A percentile compares a stretch with the other conserved stretches of the same genome.
Conservation (phyloP, 2,888 invertebrate genomes). For the Leucania comma region DNA sequence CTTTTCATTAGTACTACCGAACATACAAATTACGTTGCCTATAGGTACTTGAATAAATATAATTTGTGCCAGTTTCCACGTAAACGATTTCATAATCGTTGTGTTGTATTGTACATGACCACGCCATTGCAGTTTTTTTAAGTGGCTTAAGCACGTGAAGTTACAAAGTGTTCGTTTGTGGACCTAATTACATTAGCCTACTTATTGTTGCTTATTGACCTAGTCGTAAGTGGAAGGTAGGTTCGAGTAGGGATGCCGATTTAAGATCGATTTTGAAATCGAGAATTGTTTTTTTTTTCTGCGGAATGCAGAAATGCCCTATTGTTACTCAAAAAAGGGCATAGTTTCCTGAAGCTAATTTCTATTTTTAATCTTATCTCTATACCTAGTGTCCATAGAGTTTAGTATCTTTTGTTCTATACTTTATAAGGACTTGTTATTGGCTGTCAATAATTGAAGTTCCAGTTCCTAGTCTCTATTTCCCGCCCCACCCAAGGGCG, state of each 20-base stretch:
- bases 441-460: too few species aligned
- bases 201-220: slow-evolving; percentile 22
- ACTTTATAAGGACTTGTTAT: too few species aligned
- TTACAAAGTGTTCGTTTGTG: slow-evolving; percentile 69
- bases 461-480: too few species aligned
- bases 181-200: slow-evolving; percentile 42
- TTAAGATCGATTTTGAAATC: too few species aligned
- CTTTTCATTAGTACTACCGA: slow-evolving; percentile 28
- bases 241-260: neutral
- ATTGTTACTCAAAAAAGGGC: too few species aligned
- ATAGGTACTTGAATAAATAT: slow-evolving; percentile 44
- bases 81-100: slow-evolving; percentile 68
- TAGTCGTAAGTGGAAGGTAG: slow-evolving; percentile 16
- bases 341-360: too few species aligned
- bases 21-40: slow-evolving; percentile 13
- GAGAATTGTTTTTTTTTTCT: too few species aligned
- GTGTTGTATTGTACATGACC: slow-evolving; percentile 71
- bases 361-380: too few species aligned
- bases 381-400: too few species aligned
- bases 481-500: too few species aligned
- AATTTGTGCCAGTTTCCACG: slow-evolving; percentile 56
- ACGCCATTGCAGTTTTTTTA: slow-evolving; percentile 73
- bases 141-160: slow-evolving; percentile 70
- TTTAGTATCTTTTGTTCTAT: too few species aligned
- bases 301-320: too few species aligned